These are phyloP conservation scores for Himalopsyche japonica DNA, from an alignment of 2,888 invertebrate species.

Conservation along the genomic window DNA sequence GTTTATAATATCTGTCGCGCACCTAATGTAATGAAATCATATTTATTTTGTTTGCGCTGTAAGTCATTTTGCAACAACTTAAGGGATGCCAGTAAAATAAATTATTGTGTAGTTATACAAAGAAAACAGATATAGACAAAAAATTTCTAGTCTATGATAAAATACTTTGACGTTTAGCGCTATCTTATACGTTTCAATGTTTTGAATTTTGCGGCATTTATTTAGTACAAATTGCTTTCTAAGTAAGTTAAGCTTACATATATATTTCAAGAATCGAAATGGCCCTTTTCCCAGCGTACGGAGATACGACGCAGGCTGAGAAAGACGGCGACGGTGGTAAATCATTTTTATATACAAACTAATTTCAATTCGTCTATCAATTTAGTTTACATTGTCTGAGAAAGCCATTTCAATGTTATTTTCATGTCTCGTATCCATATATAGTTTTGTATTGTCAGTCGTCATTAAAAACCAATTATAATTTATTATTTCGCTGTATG, in stretches of 20 bases:
- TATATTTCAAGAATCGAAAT: background rate
- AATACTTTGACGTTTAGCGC: background rate
- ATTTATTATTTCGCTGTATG: too few species aligned
- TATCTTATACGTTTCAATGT: background rate
- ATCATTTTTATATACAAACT: background rate
- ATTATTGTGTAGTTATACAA: too few species aligned
- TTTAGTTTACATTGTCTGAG: too few species aligned
- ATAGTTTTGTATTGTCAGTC: too few species aligned
- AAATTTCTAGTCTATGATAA: too few species aligned
- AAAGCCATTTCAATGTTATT: too few species aligned
- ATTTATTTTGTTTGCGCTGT: background rate
- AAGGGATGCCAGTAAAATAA: background rate
- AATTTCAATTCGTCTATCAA: too few species aligned
- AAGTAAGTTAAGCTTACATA: background rate
- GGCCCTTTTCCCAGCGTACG: constrained; percentile 18
- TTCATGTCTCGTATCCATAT: too few species aligned
- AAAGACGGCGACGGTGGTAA: background rate
- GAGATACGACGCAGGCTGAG: background rate
- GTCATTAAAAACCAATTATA: too few species aligned
- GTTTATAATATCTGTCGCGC: background rate
- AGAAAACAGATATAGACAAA: too few species aligned
- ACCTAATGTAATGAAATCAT: background rate
- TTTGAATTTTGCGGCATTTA: background rate
- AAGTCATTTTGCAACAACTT: background rate
- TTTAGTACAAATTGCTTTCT: background rate